Conservation (phyloP, 2,888 invertebrate genomes). For the Sipha maydis region DNA sequence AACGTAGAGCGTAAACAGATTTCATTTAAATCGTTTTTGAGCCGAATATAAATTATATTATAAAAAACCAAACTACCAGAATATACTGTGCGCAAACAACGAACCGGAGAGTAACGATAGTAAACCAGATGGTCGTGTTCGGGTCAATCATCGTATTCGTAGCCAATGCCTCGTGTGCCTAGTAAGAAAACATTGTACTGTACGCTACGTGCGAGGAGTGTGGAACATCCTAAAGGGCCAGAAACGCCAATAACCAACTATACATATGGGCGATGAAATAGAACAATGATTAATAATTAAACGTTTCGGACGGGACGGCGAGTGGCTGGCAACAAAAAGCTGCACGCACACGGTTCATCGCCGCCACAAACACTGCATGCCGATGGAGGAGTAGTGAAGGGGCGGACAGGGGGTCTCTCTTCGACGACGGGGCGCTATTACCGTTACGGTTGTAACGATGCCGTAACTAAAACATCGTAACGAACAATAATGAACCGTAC, state of each 20-base stretch:
- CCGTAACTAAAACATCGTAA: background rate
- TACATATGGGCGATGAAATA: background rate
- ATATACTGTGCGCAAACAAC: slow-evolving; percentile 11
- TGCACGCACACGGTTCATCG: no score
- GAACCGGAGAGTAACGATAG: background rate
- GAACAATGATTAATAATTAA: slow-evolving; percentile 29
- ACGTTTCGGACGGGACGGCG: slow-evolving; percentile 61
- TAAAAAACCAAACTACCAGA: background rate
- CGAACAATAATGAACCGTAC: background rate
- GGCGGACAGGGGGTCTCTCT: background rate
- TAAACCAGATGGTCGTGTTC: slow-evolving; percentile 47
- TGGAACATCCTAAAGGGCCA: background rate
- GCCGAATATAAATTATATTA: background rate
- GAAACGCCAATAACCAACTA: background rate
- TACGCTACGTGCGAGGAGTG: background rate
- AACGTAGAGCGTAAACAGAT: no score
- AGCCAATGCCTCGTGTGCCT: background rate
- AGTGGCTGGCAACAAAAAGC: no score
- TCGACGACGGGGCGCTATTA: background rate
- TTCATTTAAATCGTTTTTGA: background rate
- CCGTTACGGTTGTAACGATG: background rate
- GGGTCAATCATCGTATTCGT: slow-evolving; percentile 5
- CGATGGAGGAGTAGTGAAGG: no score
- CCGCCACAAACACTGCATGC: no score
- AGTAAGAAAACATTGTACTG: background rate